Evolutionary conservation across 1,140 invertebrate species (phyloP), one percentile per base, ranked within the genome.

Genomic region (Ips nitidus): DNA sequence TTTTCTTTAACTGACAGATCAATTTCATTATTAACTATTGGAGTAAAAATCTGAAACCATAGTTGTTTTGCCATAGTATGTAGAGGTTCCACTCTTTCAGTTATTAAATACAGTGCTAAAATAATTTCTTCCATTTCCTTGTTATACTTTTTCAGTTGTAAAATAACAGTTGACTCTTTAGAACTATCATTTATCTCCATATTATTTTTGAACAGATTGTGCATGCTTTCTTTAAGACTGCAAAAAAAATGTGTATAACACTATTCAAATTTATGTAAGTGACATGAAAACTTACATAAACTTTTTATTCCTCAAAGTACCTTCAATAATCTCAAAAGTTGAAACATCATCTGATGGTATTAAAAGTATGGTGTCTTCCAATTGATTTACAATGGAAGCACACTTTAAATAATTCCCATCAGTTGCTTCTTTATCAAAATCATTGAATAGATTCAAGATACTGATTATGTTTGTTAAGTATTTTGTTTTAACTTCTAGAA

Each of bases 1-100:
- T 83, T 77, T 50, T 83, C 77, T 2, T 75, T 53, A 2, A 77
- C 75, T 4, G 78, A 70, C 50, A 89, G 80, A 5, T 68, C 73
- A 73, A 83, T 83, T n/a, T 85, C 80, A 55, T 82, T 72, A 59
- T 83, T 79, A 59, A 89, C 83, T 2, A 89, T 83, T 0, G 85
- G 83, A 66, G 79, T 77, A 6, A 89, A 81, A 36, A 89, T 78
- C 69, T 83, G 72, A 41, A 83, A 79, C 45, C 86, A 77, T 6
- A 90, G 71, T 69, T 82, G 85, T 45, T 74, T 79, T 2, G 83
- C 78, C 74, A 89, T 85, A 64, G 81, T 76, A 42, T 75, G 45
- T 36, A 77, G 47, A 37, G 40, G 56, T n/a, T 50, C 41, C 3
- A 74, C 43, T 2, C 41, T 39, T 2, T 57, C 50, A 4, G 52